phyloP scores from a whole-genome alignment of 1,140 invertebrate species.

The Drosophila parvula region DNA sequence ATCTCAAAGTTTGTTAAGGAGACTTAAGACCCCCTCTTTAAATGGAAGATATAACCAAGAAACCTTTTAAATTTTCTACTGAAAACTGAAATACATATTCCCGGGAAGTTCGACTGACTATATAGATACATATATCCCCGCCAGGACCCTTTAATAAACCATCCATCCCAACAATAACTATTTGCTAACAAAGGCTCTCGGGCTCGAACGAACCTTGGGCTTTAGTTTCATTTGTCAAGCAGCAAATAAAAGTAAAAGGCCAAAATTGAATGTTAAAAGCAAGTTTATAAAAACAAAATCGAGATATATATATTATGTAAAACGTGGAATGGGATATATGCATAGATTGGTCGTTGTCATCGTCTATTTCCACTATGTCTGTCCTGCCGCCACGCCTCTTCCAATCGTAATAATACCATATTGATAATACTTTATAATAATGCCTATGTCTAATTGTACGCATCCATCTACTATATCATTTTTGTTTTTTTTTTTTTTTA shows the following conservation, averaged over 20 bases:
- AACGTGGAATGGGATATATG: slow-evolving; percentile 2
- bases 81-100: background rate
- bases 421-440: slow-evolving; percentile 39
- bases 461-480: slow-evolving; percentile 36
- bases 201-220: slow-evolving; percentile 46
- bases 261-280: slow-evolving; percentile 29
- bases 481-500: slow-evolving; percentile 45
- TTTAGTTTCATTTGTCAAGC: slow-evolving; percentile 84
- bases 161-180: background rate
- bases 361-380: background rate
- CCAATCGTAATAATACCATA: slow-evolving; percentile 49
- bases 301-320: background rate
- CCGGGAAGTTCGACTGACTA: slow-evolving; percentile 8
- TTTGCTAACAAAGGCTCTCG: slow-evolving; percentile 22
- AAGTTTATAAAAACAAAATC: background rate
- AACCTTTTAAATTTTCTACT: too few relatives aligned
- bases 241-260: slow-evolving; percentile 82
- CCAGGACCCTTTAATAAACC: slow-evolving; percentile 1
- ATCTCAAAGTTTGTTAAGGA: background rate
- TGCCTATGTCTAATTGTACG: slow-evolving; percentile 22
- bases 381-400: slow-evolving; percentile 33
- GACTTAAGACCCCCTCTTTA: too few relatives aligned
- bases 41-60: background rate
- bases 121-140: background rate
- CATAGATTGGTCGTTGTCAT: background rate